These are phyloP conservation scores for Bimastos eiseni DNA, from an alignment of 2,888 invertebrate species.

Conservation along the genomic window DNA sequence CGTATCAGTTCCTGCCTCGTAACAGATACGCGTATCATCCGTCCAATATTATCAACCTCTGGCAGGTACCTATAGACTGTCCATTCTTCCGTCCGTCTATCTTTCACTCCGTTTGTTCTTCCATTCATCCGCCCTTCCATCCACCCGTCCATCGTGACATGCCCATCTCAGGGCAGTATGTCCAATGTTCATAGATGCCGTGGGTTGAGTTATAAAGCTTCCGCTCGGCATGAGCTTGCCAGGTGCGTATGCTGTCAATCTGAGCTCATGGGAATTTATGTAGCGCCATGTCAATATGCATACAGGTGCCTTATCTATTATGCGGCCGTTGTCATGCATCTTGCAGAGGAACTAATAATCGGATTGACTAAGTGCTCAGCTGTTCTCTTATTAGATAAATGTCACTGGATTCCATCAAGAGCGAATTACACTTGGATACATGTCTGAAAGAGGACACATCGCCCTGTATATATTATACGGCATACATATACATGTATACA, in stretches of 20 bases:
- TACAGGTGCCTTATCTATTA: slow-evolving; percentile 20
- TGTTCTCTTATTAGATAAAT: background rate
- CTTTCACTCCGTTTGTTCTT: background rate
- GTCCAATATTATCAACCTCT: background rate
- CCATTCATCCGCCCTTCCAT: background rate
- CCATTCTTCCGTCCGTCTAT: background rate
- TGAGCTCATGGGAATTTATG: background rate
- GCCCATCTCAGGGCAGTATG: background rate
- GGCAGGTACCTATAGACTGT: background rate
- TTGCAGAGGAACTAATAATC: slow-evolving; percentile 25
- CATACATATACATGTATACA: background rate
- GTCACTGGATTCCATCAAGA: background rate
- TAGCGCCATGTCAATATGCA: background rate
- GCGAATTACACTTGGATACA: background rate
- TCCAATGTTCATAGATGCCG: background rate
- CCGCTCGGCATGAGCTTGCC: background rate
- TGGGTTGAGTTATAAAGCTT: background rate
- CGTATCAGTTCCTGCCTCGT: background rate
- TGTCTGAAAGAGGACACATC: background rate
- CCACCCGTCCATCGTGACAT: background rate
- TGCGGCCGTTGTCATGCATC: slow-evolving; percentile 20
- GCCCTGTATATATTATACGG: background rate
- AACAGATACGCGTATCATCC: too few relatives aligned
- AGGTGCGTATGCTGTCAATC: background rate
- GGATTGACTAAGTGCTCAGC: slow-evolving; percentile 13